These are phyloP conservation scores for Coccyzus lansbergi DNA, from an alignment of 2,797 vertebrate species.

Conservation along the genomic window DNA sequence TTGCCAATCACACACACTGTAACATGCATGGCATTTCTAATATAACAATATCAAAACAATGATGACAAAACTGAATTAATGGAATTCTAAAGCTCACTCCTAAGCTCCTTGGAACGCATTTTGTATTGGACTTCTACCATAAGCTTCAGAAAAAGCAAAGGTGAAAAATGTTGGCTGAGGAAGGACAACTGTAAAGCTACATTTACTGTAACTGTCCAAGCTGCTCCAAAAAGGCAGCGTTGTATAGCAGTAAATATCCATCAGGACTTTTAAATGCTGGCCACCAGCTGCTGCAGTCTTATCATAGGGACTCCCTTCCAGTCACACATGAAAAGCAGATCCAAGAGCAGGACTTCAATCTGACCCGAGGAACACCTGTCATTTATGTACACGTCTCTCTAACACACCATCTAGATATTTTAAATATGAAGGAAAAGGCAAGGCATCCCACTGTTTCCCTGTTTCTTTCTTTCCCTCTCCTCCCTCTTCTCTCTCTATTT, in stretches of 20 bases:
- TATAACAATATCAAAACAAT: neutral
- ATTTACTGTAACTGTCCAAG: neutral
- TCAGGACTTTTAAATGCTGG: slow-evolving; percentile 16
- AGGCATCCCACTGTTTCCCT: neutral
- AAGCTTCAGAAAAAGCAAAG: neutral
- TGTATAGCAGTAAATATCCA: neutral
- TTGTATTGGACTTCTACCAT: neutral
- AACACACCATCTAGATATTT: neutral
- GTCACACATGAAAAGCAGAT: slow-evolving; percentile 31
- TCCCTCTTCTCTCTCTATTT: neutral
- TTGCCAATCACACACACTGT: neutral
- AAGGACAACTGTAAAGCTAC: neutral
- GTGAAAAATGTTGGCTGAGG: neutral
- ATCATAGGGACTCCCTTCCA: neutral
- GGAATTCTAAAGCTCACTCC: neutral
- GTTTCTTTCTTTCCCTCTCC: neutral
- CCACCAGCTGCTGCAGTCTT: neutral
- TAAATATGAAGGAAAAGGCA: neutral
- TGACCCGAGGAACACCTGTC: neutral
- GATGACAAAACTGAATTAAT: neutral
- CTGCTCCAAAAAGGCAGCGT: neutral
- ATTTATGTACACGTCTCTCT: neutral
- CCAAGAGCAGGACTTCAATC: neutral
- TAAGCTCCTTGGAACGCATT: neutral
- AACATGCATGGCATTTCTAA: neutral